phyloP scores from a whole-genome alignment of 2,888 invertebrate genomes.

The Cremastinae sp. region DNA sequence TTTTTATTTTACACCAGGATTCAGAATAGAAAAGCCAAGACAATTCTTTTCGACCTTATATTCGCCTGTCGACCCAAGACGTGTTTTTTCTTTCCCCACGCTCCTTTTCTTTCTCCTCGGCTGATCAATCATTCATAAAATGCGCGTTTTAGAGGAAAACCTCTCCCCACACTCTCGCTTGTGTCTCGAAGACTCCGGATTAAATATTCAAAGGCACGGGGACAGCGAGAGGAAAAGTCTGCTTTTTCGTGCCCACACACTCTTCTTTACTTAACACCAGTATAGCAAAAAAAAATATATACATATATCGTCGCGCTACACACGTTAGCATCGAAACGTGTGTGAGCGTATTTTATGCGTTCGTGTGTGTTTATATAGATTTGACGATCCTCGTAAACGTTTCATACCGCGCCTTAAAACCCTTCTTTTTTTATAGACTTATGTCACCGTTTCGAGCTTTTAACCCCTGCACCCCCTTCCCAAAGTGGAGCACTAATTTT shows the following conservation, averaged over 20 bases:
- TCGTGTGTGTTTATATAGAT: no score
- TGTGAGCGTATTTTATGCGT: no score
- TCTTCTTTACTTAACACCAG: slow-evolving; percentile 58
- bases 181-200: slow-evolving; percentile 57
- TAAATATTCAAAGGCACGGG: slow-evolving; percentile 70
- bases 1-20: neutral
- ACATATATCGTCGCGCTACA: neutral
- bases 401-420: slow-evolving; percentile 19
- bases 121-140: slow-evolving; percentile 73
- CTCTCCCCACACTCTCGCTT: slow-evolving; percentile 63
- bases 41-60: slow-evolving; percentile 20
- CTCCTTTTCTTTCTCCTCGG: neutral
- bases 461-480: slow-evolving; percentile 2
- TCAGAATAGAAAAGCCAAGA: slow-evolving; percentile 14
- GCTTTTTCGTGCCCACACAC: slow-evolving; percentile 48
- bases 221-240: slow-evolving; percentile 40
- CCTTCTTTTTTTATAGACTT: neutral
- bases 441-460: slow-evolving; percentile 10
- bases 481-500: slow-evolving; percentile 14
- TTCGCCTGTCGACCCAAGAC: slow-evolving; percentile 30
- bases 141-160: slow-evolving; percentile 70
- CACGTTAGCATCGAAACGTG: no score
- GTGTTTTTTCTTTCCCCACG: no score
- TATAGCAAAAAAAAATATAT: slow-evolving; percentile 27
- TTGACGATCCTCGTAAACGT: slow-evolving; percentile 43